These are phyloP conservation scores for Napeogenes inachia DNA, from an alignment of 2,888 invertebrate genomes.

Conservation along the genomic window DNA sequence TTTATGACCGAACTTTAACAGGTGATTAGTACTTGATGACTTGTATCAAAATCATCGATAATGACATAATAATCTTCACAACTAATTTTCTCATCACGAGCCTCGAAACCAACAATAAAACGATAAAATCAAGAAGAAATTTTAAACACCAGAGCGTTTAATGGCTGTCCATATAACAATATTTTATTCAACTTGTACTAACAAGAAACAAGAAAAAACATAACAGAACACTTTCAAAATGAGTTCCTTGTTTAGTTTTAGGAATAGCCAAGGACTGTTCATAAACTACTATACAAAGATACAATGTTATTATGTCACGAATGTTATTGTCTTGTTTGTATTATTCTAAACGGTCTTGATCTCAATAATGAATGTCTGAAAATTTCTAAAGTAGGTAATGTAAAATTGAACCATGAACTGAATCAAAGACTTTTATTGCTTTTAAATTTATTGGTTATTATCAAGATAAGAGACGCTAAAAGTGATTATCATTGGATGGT, in stretches of 20 bases:
- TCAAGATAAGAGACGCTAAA: too few relatives aligned
- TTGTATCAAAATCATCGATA: conserved; percentile 42
- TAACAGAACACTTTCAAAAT: conserved; percentile 44
- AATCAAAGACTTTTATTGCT: background rate
- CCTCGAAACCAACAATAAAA: conserved; percentile 60
- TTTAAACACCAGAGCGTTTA: conserved; percentile 56
- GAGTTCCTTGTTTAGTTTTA: conserved; percentile 59
- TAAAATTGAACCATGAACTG: too few relatives aligned
- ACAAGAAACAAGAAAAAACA: conserved; percentile 36
- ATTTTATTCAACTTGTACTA: conserved; percentile 57
- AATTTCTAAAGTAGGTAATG: background rate
- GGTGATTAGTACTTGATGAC: conserved; percentile 56
- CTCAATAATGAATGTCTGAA: conserved; percentile 41
- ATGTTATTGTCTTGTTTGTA: conserved; percentile 50
- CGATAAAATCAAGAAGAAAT: conserved; percentile 66
- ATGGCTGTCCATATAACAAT: conserved; percentile 67
- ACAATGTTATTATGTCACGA: conserved; percentile 64
- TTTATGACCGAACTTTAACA: conserved; percentile 41
- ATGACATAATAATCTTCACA: conserved; percentile 52
- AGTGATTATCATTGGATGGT: too few relatives aligned
- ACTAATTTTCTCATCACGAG: conserved; percentile 47
- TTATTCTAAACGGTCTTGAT: conserved; percentile 60
- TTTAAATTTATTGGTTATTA: too few relatives aligned
- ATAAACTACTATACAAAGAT: conserved; percentile 39
- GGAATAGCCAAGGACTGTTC: conserved; percentile 65